Evolutionary conservation across 2,113 vertebrate genomes (phyloP).

Genomic region (Daphoenositta chrysoptera): DNA sequence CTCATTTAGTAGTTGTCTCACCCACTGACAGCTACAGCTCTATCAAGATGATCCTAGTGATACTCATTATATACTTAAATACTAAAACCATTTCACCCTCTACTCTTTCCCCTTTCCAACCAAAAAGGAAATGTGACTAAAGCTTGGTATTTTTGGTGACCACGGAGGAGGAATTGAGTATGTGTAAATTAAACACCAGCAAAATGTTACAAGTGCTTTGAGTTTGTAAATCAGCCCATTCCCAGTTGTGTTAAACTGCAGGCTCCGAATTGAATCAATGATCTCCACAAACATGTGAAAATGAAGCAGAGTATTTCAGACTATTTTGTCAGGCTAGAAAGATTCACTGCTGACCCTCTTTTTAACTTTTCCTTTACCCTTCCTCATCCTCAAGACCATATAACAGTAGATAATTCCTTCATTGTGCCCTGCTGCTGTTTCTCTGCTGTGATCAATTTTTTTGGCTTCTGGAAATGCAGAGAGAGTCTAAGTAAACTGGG

Average conservation of each 20-base stretch:
- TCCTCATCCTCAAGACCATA: neutral
- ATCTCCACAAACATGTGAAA: neutral
- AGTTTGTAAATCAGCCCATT: neutral
- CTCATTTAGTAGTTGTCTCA: slow-evolving; percentile 31
- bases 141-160: neutral
- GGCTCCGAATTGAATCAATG: neutral
- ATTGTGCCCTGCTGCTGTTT: neutral
- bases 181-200: neutral
- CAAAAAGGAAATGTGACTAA: neutral
- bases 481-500: neutral
- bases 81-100: neutral
- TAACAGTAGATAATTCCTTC: neutral
- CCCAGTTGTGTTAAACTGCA: neutral
- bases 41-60: neutral
- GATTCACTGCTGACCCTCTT: neutral
- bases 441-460: neutral
- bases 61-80: neutral
- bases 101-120: neutral
- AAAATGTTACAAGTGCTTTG: neutral
- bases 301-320: neutral
- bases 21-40: slow-evolving; percentile 13
- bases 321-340: neutral
- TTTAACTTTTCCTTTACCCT: neutral
- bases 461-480: neutral
- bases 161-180: neutral